Conservation (phyloP, 2,888 invertebrate species). For the Acronicta alni region DNA sequence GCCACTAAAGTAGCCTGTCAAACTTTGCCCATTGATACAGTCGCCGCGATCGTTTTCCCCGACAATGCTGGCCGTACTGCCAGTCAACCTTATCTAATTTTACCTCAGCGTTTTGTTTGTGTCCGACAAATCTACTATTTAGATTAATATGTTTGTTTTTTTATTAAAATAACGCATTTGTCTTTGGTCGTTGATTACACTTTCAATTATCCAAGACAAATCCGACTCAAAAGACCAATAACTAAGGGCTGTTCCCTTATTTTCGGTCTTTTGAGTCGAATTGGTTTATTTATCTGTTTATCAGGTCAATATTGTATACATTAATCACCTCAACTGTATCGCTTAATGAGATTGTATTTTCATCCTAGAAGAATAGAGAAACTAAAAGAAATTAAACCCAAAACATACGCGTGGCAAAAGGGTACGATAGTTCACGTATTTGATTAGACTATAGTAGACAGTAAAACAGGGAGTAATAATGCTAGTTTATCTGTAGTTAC, state of each 20-base stretch:
- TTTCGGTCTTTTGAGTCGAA: slow-evolving; percentile 10
- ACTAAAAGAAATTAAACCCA: no score
- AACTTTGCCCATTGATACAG: slow-evolving; percentile 65
- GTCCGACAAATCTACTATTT: slow-evolving; percentile 33
- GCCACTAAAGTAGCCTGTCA: slow-evolving; percentile 59
- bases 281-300: neutral
- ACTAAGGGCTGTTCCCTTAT: no score
- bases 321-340: no score
- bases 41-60: slow-evolving; percentile 32
- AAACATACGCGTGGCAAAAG: neutral
- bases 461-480: slow-evolving; percentile 66
- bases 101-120: slow-evolving; percentile 49
- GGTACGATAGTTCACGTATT: slow-evolving; percentile 13
- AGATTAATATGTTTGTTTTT: slow-evolving; percentile 41
- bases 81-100: slow-evolving; percentile 57
- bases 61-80: slow-evolving; percentile 29
- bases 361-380: no score
- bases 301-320: no score
- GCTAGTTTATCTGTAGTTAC: slow-evolving; percentile 72
- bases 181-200: slow-evolving; percentile 26
- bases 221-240: no score
- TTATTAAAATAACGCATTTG: slow-evolving; percentile 25
- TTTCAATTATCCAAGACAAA: slow-evolving; percentile 3
- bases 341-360: no score
- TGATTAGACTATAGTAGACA: slow-evolving; percentile 47